Evolutionary conservation across 2,797 vertebrate species (phyloP), one percentile per base, ranked within the genome.

Genomic region (Hafferia zeledoni): DNA sequence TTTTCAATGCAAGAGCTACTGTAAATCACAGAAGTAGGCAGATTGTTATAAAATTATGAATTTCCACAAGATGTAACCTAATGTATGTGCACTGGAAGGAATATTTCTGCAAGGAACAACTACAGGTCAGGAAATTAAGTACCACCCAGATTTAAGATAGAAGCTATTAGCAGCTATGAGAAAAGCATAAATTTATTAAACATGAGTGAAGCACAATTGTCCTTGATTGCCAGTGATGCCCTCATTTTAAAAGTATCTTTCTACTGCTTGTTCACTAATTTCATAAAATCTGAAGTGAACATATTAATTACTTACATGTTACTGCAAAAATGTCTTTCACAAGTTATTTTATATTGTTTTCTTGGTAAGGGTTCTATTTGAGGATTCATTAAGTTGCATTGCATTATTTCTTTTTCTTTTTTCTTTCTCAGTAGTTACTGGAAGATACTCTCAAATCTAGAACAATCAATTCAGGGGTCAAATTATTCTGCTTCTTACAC

Each of bases 1-100:
- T 83, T 94, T 97, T 96, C 94, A 95, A 59, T 49, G 28, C 23
- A 92, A 96, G 59, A 88, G 76, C 79, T 70, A 87, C 75, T 0
- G 4, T 68, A 83, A 88, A 39, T 44, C 65, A 91, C 25, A 68
- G 55, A 94, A 67, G 52, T 16, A 86, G 79, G 93, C 50, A 93
- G 57, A 81, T 22, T 87, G 37, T 64, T 87, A 79, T 55, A 64
- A 77, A 94, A 78, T 35, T 12, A 92, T 53, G 27, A 83, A 72
- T 88, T 92, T 95, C 79, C 39, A 77, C 39, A 79, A 91, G 84
- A 64, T 15, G 60, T 24, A 86, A 56, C 43, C 55, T 83, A 68
- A 61, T 77, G 31, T 67, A 59, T 39, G 7, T 12, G 41, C 35
- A 55, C 27, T 56, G 63, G n/a, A 88, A 81, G 65, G 68, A 97